Evolutionary conservation across 1,140 invertebrate species (phyloP).

Genomic region (Anastrepha obliqua): DNA sequence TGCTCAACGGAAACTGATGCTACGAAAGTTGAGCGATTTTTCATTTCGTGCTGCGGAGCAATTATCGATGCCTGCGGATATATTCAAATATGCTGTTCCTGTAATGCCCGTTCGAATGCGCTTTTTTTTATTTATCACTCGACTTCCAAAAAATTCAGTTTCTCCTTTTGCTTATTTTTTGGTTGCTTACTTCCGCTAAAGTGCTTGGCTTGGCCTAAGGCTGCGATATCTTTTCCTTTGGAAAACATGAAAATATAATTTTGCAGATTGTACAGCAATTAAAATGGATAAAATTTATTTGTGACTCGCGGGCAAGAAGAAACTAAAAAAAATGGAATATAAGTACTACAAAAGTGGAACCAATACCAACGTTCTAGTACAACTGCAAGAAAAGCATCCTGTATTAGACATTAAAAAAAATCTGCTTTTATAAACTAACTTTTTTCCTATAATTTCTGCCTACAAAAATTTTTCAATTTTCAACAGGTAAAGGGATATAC

Average conservation of each 20-base stretch:
- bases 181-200: slow-evolving; percentile 13
- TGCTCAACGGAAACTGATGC: neutral
- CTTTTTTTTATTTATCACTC: neutral
- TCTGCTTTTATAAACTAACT: too few species aligned
- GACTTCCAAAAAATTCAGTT: slow-evolving; percentile 14
- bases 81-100: neutral
- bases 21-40: neutral
- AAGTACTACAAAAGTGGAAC: too few species aligned
- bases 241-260: slow-evolving; percentile 29
- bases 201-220: slow-evolving; percentile 11
- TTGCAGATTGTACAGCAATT: slow-evolving; percentile 41
- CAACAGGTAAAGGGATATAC: too few species aligned
- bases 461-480: too few species aligned
- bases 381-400: too few species aligned
- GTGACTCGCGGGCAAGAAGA: slow-evolving; percentile 13
- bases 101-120: neutral
- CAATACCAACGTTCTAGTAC: too few species aligned
- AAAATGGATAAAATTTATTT: neutral
- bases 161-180: slow-evolving; percentile 38
- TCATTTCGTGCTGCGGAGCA: neutral
- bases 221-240: neutral
- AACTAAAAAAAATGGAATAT: neutral
- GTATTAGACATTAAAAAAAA: too few species aligned
- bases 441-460: too few species aligned
- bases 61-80: neutral